These are phyloP conservation scores for Crossaster papposus DNA, from an alignment of 53 echinoderm and acorn worm genomes.

Conservation along the genomic window DNA sequence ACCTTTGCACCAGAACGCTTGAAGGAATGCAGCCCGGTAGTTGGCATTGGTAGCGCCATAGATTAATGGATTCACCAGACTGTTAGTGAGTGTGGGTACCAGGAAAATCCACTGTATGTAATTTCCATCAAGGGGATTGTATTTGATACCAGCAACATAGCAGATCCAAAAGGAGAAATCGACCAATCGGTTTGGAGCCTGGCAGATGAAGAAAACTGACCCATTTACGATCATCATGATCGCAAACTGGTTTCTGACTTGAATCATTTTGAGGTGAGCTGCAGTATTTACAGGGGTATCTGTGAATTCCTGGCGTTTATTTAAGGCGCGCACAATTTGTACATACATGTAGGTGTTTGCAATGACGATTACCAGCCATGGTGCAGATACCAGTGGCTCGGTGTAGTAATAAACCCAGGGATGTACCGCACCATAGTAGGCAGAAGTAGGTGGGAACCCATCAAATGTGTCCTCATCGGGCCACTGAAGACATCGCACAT, in stretches of 20 bases:
- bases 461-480: not conserved
- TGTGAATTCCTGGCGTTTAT: not conserved
- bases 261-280: not conserved
- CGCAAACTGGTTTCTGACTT: constrained; percentile 20
- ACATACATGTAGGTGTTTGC: constrained; percentile 19
- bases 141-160: not conserved
- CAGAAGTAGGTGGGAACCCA: not conserved
- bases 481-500: constrained; percentile 26
- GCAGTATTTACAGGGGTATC: not conserved
- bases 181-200: not conserved
- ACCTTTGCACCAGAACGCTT: constrained; percentile 6
- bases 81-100: not conserved
- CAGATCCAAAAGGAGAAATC: not conserved
- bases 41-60: constrained; percentile 4
- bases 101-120: not conserved
- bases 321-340: not conserved
- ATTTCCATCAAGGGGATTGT: constrained; percentile 8
- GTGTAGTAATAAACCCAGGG: constrained; percentile 39
- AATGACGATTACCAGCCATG: constrained; percentile 5
- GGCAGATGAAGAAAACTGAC: constrained; percentile 27
- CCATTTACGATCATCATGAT: constrained; percentile 39
- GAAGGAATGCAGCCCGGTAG: constrained; percentile 7
- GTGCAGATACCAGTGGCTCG: not conserved
- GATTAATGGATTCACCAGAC: constrained; percentile 29
- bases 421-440: not conserved